Conservation (phyloP, 2,113 vertebrate genomes). For the Odontophorus gujanensis region DNA sequence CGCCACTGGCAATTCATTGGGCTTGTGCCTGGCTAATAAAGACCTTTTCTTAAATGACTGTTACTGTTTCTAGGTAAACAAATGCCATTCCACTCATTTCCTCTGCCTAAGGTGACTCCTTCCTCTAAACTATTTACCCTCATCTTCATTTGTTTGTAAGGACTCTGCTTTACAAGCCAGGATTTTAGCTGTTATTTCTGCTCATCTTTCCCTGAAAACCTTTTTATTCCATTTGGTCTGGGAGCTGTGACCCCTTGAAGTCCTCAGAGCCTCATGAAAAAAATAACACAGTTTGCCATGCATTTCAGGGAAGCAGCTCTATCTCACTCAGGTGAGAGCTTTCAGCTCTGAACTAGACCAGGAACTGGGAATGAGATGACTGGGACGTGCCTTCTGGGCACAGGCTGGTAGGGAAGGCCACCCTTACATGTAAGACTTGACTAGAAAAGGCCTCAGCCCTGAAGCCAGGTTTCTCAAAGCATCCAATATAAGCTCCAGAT, state of each 20-base stretch:
- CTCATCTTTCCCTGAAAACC: background rate
- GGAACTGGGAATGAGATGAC: background rate
- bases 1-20: too few species aligned
- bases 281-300: background rate
- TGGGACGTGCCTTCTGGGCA: background rate
- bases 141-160: background rate
- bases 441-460: rapidly evolving
- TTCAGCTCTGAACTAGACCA: background rate
- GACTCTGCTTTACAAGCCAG: background rate
- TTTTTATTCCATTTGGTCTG: background rate
- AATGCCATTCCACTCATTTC: background rate
- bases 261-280: rapidly evolving
- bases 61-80: background rate
- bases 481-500: background rate
- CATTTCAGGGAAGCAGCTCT: rapidly evolving
- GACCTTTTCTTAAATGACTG: rapidly evolving
- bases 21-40: background rate
- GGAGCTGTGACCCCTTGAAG: background rate
- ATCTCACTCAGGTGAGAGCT: background rate
- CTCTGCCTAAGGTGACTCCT: background rate
- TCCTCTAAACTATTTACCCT: background rate
- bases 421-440: background rate
- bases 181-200: background rate
- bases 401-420: background rate
- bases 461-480: too few species aligned